Evolutionary conservation across 2,113 vertebrate species (phyloP), one percentile per base, ranked within the genome.

Genomic region (Odocoileus virginianus): DNA sequence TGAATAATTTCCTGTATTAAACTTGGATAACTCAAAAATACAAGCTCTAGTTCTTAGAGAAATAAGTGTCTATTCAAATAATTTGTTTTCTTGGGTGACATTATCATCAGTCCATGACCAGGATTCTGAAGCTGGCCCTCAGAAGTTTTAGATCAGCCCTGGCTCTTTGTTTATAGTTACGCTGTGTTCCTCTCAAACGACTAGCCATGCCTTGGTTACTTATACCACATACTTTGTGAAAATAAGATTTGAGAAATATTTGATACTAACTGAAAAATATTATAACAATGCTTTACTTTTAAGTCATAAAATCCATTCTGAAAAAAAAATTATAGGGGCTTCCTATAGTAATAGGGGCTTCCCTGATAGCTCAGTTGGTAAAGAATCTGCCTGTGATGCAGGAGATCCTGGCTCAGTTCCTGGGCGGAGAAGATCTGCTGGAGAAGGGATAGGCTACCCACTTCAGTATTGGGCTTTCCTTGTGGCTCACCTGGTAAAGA

Each of bases 1-100:
- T 61, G 57, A 96, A 89, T 95, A 89, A 94, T 97, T 91, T 94
- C 45, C 40, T 87, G 3, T 74, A 55, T 61, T 87, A 57, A 93
- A 82, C 13, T 71, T 78, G 3, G 40, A 64, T 92, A 81, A 84
- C 7, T 92, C 33, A 28, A 92, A 95, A 85, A 87, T 50, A 57
- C 52, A 16, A 96, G 17, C 36, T 95, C 5, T 71, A n/a, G 60
- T 79, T 96, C 60, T 88, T 84, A 14, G 94, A 95, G 7, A 28
- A 96, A 87, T 90, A 89, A 85, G 14, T 89, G 43, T 91, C 78
- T 76, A 61, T 79, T 94, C 16, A 93, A 79, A 60, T 84, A 89
- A 52, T 79, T 71, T 95, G 19, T 93, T 61, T 92, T 78, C 71
- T 88, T 92, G 60, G 28, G 12, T 86, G n/a, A 50, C 23, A n/a